Conservation (phyloP, 1,140 invertebrate species). For the Trichonephila clavata region DNA sequence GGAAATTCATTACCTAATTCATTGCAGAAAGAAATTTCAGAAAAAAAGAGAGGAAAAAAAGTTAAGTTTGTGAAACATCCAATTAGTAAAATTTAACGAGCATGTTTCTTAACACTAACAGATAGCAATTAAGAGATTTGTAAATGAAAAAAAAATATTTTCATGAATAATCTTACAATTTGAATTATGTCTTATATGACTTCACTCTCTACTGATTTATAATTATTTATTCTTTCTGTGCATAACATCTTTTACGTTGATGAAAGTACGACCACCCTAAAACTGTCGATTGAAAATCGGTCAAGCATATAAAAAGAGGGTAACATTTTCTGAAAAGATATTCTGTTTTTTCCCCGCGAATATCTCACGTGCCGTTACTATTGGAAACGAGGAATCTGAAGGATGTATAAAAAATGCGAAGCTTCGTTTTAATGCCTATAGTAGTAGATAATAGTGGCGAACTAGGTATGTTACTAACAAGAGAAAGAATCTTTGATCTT, state of each 20-base stretch:
- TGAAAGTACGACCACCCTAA: background rate
- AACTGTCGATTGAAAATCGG: background rate
- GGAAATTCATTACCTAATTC: too few relatives aligned
- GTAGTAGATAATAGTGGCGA: background rate
- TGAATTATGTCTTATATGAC: too few relatives aligned
- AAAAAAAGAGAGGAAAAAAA: too few relatives aligned
- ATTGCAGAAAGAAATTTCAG: too few relatives aligned
- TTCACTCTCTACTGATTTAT: too few relatives aligned
- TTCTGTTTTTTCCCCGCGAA: background rate
- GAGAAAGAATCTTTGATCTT: background rate
- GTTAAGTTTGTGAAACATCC: too few relatives aligned
- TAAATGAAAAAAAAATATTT: too few relatives aligned
- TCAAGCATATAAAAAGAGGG: background rate
- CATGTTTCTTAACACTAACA: too few relatives aligned
- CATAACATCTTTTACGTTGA: background rate
- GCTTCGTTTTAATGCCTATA: background rate
- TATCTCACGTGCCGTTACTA: constrained; percentile 44
- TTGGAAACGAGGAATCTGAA: background rate
- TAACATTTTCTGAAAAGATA: constrained; percentile 16
- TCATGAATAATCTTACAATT: too few relatives aligned
- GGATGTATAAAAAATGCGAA: background rate
- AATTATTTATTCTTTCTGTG: too few relatives aligned
- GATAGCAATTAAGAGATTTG: too few relatives aligned
- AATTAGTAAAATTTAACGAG: too few relatives aligned
- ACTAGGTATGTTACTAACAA: background rate